Percentiles rank a stretch among this genome's conserved stretches.
Conservation (phyloP, 2,113 vertebrate species). For the Nymphicus hollandicus region DNA sequence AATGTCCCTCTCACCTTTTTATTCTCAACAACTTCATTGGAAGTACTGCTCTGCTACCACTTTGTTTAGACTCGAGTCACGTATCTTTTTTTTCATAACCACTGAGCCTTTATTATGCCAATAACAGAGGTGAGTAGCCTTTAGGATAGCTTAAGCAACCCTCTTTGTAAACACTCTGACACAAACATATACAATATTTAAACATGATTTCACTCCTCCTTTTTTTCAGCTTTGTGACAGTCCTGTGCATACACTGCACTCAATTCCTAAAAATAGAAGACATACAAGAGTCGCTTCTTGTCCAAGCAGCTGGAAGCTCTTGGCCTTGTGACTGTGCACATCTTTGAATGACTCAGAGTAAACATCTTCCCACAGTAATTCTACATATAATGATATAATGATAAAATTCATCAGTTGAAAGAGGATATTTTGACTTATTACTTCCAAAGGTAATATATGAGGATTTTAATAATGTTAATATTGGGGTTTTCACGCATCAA, state of each 20-base stretch:
- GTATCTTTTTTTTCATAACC: not conserved
- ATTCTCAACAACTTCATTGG: not conserved
- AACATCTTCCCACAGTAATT: conserved; percentile 30
- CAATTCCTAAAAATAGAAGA: not conserved
- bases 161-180: not conserved
- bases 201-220: not conserved
- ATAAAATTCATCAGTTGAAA: conserved; percentile 36
- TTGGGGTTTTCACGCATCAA: not conserved
- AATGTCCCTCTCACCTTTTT: not conserved
- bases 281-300: not conserved
- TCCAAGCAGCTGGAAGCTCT: not conserved
- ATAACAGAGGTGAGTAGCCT: not conserved
- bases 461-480: conserved; percentile 1
- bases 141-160: not conserved
- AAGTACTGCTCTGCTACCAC: not conserved
- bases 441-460: not conserved
- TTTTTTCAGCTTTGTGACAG: not conserved
- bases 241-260: not conserved
- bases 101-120: not conserved
- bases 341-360: not conserved
- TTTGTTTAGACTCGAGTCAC: not conserved
- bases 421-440: not conserved
- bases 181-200: not conserved
- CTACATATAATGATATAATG: conserved; percentile 19
- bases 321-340: not conserved